Evolutionary conservation across 2,113 vertebrate genomes (phyloP).

Genomic region (Chlamydotis undulata): DNA sequence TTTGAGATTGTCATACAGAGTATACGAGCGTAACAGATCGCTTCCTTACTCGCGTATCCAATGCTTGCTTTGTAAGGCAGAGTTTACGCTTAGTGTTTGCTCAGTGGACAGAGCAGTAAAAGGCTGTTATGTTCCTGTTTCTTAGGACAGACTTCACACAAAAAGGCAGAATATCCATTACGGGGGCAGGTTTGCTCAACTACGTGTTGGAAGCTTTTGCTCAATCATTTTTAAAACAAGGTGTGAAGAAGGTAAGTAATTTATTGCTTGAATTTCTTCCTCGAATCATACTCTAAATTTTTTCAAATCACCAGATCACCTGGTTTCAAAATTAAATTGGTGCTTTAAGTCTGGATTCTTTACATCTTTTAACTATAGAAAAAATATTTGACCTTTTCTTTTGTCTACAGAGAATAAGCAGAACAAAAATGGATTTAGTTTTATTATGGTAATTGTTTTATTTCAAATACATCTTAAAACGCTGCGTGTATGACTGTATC

Average conservation of each 20-base stretch:
- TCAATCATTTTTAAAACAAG: constrained; percentile 27
- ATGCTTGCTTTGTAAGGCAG: fast-evolving
- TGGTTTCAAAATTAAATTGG: neutral
- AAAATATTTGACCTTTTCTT: constrained; percentile 18
- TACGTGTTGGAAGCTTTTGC: constrained; percentile 43
- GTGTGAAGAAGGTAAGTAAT: constrained; percentile 38
- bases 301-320: neutral
- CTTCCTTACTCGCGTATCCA: fast-evolving
- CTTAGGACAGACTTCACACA: constrained; percentile 39
- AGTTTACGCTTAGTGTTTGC: fast-evolving
- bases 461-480: neutral
- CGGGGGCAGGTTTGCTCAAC: constrained; percentile 43
- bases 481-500: neutral
- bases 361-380: neutral
- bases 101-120: neutral
- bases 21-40: fast-evolving
- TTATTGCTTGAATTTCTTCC: neutral
- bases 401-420: constrained; percentile 3
- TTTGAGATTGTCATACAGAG: fast-evolving
- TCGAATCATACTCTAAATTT: neutral
- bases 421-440: constrained; percentile 30
- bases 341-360: neutral
- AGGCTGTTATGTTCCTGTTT: neutral
- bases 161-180: constrained; percentile 19
- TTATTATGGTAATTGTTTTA: constrained; percentile 15